Percentiles rank a stretch among this genome's conserved stretches.
Evolutionary conservation across 2,797 vertebrate species (phyloP).

Genomic region (Cetoscarus ocellatus): DNA sequence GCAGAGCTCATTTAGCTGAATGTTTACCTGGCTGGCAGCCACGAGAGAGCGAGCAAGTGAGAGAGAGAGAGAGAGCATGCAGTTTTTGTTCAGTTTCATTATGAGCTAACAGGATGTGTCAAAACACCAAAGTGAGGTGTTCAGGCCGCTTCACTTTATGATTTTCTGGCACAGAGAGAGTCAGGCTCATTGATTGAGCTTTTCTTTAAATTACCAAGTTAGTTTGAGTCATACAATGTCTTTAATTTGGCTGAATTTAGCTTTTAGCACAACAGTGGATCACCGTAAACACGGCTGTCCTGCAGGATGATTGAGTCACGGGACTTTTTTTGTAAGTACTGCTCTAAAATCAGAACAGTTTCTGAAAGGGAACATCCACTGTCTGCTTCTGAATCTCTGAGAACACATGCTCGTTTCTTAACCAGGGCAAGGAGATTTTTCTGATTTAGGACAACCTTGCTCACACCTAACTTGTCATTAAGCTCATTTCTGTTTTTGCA

Average conservation of each 20-base stretch:
- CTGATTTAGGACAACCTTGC: too few relatives aligned
- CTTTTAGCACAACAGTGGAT: constrained; percentile 17
- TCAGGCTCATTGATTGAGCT: too few relatives aligned
- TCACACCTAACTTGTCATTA: too few relatives aligned
- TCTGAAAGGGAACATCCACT: too few relatives aligned
- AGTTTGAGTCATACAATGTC: background rate
- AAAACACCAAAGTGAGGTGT: constrained; percentile 41
- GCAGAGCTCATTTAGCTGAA: constrained; percentile 24
- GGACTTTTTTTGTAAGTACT: constrained; percentile 49
- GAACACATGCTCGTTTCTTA: too few relatives aligned
- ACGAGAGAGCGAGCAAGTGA: background rate
- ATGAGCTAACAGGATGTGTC: constrained; percentile 75
- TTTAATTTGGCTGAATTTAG: background rate
- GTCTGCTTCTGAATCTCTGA: too few relatives aligned
- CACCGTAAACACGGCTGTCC: constrained; percentile 2
- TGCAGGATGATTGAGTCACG: background rate
- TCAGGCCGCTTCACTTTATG: constrained; percentile 27
- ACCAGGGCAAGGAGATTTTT: too few relatives aligned
- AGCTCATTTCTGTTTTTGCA: too few relatives aligned
- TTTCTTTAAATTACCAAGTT: background rate
- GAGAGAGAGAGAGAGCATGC: background rate
- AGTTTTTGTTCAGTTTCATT: constrained; percentile 49
- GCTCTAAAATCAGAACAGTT: background rate
- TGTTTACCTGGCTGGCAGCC: constrained; percentile 29
- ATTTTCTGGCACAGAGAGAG: background rate